Percentiles rank a stretch among this genome's conserved stretches.
Conservation (phyloP, 2,888 invertebrate species). For the Rhagophthalmus giganteus region DNA sequence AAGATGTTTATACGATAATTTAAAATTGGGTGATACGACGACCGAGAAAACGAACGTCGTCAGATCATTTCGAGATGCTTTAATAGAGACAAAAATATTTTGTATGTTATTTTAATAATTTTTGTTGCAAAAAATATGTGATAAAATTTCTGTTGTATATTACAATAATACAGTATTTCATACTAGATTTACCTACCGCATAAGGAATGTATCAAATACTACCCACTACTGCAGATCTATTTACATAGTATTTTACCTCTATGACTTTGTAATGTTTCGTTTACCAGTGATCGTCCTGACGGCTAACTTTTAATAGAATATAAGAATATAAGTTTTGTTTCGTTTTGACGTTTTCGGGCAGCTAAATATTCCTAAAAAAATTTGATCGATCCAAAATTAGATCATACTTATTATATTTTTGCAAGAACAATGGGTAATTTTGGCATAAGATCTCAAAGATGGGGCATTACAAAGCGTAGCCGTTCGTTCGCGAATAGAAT, state of each 20-base stretch:
- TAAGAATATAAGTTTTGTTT: no score
- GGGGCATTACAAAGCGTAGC: neutral
- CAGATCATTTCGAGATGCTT: slow-evolving; percentile 16
- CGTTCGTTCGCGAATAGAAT: neutral
- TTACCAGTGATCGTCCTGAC: slow-evolving; percentile 5
- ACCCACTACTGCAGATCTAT: slow-evolving; percentile 12
- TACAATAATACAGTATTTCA: slow-evolving; percentile 25
- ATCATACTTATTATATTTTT: slow-evolving; percentile 19
- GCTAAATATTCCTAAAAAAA: slow-evolving; percentile 22
- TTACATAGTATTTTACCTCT: no score
- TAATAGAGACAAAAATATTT: slow-evolving; percentile 24
- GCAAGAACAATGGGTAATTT: slow-evolving; percentile 19
- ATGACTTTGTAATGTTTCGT: no score
- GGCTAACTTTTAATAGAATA: no score
- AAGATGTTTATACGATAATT: slow-evolving; percentile 5
- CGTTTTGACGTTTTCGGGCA: no score
- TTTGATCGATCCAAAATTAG: slow-evolving; percentile 14
- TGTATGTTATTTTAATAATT: slow-evolving; percentile 25
- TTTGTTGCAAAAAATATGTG: slow-evolving; percentile 27
- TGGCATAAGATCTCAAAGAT: neutral
- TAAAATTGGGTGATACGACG: slow-evolving; percentile 2
- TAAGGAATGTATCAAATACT: slow-evolving; percentile 15
- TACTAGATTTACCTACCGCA: slow-evolving; percentile 16
- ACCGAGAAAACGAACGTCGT: slow-evolving; percentile 5
- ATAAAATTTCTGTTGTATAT: slow-evolving; percentile 29